These are phyloP conservation scores for Promerops cafer DNA, from an alignment of 2,113 vertebrate species.

Conservation along the genomic window DNA sequence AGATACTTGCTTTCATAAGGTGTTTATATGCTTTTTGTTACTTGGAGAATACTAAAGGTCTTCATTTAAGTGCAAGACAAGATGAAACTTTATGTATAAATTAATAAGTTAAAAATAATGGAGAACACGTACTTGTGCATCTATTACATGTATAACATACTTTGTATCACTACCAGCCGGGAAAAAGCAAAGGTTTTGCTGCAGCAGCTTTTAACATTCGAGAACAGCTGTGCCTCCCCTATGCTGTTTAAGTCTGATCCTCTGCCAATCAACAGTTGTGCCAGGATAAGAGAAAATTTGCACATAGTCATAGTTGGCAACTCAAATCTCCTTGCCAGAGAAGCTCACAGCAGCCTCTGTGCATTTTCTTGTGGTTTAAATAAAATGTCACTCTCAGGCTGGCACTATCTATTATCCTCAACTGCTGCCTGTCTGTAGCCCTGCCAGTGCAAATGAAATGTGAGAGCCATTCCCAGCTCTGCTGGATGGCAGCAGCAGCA, in stretches of 20 bases:
- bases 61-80: neutral
- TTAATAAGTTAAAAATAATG: neutral
- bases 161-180: neutral
- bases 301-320: neutral
- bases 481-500: neutral
- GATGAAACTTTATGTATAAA: neutral
- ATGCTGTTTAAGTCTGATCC: neutral
- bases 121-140: fast-evolving
- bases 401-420: neutral
- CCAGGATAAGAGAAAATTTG: neutral
- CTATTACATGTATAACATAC: neutral
- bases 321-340: neutral
- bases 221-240: neutral
- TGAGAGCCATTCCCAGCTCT: fast-evolving
- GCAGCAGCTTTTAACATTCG: neutral
- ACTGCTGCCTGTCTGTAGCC: neutral
- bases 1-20: neutral
- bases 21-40: neutral
- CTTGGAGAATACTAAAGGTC: neutral
- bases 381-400: neutral
- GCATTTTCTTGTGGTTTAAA: neutral
- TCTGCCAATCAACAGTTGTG: neutral
- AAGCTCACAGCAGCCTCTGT: neutral
- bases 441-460: neutral
- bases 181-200: neutral